Base-by-base conservation (phyloP, 2,113 vertebrate genomes). In the Syngnathus scovelli region DNA sequence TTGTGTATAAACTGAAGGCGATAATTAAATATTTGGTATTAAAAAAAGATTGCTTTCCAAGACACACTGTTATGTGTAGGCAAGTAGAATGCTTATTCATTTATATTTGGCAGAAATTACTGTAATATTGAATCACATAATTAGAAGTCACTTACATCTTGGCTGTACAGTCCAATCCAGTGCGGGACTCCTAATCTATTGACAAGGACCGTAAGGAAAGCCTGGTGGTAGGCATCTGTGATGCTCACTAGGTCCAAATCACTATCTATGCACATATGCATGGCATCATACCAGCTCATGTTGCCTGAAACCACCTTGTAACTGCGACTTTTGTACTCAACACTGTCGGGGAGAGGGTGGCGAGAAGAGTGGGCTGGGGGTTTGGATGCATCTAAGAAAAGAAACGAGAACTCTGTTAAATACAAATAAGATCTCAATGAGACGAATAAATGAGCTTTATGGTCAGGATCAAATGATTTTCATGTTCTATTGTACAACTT, bases 111-210 rank as follows among this genome's bases (percentile, higher is more conserved):
- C 48, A 49, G 16, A 5, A 46, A 46, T 15, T 46, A 15, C 44
- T 46, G 51, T n/a, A 8, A 43, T 68, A 63, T 55, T 49, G 15
- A 49, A 49, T 49, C 46, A 18, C 13, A 11, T 27, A 7, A 67
- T 58, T 12, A 74, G 43, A 48, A 44, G 12, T 68, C 83, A 94
- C 94, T 7, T 93, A 99, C 95, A 37, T 96, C 85, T 19, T 89
- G 64, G 44, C 93, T 94, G 74, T 92, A 93, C 3, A 96, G 90
- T 70, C 96, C 95, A 1, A 99, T 99, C 96, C 96, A 99, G 88
- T 94, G 94, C 18, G 80, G 78, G 44, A 79, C 82, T 33, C 90
- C 93, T 74, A 94, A 80, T 64, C 89, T 92, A 67, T 89, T 95
- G 81, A 96, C 81, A 37, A 96, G 88, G 71, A 98, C 86, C 0